Conservation (phyloP, 1,140 invertebrate genomes). For the Pseudomyrmex dendroicus region DNA sequence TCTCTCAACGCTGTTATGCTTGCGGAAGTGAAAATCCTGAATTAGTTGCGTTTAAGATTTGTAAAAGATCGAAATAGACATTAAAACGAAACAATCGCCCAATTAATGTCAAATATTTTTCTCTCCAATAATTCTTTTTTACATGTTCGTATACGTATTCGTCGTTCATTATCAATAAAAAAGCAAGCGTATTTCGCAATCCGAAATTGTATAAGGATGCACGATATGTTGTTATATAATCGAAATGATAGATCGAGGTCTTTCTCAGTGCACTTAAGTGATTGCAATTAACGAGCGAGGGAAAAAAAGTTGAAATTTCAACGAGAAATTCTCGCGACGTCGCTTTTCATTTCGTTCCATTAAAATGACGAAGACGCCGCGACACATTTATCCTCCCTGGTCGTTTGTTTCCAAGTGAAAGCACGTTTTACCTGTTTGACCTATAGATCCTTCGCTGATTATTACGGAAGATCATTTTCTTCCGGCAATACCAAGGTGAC, state of each 20-base stretch:
- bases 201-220: not conserved
- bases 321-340: not conserved
- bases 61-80: no score
- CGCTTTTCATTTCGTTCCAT: not conserved
- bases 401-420: conserved; percentile 61
- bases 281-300: not conserved
- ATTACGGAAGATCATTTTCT: conserved; percentile 60
- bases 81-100: no score
- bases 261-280: not conserved
- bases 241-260: not conserved
- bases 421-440: conserved; percentile 68
- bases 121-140: not conserved
- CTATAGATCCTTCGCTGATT: conserved; percentile 47
- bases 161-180: not conserved
- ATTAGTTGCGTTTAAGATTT: not conserved
- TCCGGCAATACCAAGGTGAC: conserved; percentile 32
- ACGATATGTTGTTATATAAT: not conserved
- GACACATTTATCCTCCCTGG: not conserved
- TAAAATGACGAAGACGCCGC: not conserved
- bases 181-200: not conserved
- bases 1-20: not conserved
- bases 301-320: not conserved
- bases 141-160: not conserved
- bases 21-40: conserved; percentile 27
- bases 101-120: not conserved